Conservation (phyloP, 1,140 invertebrate genomes). For the Pseudomyrmex dendroicus region DNA sequence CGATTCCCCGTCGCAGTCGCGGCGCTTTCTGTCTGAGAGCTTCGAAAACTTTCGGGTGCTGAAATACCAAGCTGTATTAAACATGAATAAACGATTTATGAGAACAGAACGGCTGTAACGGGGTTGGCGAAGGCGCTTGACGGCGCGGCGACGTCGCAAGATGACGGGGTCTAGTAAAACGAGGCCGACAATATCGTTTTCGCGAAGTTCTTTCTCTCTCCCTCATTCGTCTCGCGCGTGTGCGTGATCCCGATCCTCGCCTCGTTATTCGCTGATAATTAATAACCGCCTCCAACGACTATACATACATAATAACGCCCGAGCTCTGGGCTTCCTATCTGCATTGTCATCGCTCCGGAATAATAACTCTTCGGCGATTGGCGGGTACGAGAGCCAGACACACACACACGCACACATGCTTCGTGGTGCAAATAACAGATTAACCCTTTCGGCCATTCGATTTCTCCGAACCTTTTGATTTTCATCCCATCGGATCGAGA, state of each 20-base stretch:
- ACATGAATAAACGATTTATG: constrained; percentile 82
- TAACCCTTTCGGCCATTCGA: neutral
- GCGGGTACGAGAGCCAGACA: constrained; percentile 30
- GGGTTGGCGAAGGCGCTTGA: constrained; percentile 25
- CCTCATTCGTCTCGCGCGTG: constrained; percentile 30
- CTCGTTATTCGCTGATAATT: constrained; percentile 71
- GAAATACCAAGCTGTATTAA: constrained; percentile 72
- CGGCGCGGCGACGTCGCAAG: constrained; percentile 7
- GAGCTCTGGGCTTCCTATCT: constrained; percentile 64
- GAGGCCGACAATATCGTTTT: constrained; percentile 44
- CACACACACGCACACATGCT: neutral
- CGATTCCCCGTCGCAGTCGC: constrained; percentile 47
- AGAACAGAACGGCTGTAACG: constrained; percentile 61
- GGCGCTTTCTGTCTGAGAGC: constrained; percentile 73
- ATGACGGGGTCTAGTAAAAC: constrained; percentile 42
- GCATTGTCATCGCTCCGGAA: constrained; percentile 75
- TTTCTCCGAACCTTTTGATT: constrained; percentile 53
- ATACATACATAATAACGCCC: constrained; percentile 7
- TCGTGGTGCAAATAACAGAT: constrained; percentile 42
- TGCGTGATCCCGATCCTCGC: constrained; percentile 42
- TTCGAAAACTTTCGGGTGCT: constrained; percentile 71
- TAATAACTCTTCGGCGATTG: constrained; percentile 73
- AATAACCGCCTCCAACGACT: constrained; percentile 64
- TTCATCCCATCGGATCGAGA: constrained; percentile 32
- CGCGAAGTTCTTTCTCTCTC: neutral